Percentiles rank a stretch among this genome's conserved stretches.
Evolutionary conservation across 1,140 invertebrate species (phyloP).

Genomic region (Lasioglossum baleicum): DNA sequence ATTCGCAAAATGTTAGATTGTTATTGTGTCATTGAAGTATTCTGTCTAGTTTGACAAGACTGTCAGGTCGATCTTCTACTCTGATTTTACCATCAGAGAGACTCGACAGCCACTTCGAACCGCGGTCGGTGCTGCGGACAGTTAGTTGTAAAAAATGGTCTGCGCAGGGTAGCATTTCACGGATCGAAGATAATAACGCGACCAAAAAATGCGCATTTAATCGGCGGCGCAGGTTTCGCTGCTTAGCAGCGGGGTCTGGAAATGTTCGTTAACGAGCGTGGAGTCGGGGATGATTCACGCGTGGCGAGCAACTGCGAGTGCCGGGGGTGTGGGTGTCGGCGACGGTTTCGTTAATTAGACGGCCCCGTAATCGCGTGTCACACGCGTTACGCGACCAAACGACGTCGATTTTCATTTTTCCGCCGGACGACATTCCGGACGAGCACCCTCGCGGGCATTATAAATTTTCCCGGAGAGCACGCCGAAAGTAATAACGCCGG

Average conservation of each 20-base stretch:
- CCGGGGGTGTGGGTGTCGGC: not conserved
- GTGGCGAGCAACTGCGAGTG: not conserved
- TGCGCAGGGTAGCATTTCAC: not conserved
- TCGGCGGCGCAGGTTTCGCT: not conserved
- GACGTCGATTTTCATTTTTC: conserved; percentile 22
- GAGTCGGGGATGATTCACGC: not conserved
- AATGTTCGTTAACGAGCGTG: conserved; percentile 12
- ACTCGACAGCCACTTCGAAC: too few relatives aligned
- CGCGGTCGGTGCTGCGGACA: too few relatives aligned
- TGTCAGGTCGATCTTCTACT: too few relatives aligned
- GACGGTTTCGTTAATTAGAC: conserved; percentile 23
- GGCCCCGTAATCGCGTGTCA: conserved; percentile 1
- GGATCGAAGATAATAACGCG: conserved; percentile 8
- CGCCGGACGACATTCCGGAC: conserved; percentile 22
- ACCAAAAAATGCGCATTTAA: conserved; percentile 18
- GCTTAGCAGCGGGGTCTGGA: not conserved
- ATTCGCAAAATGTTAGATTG: too few relatives aligned
- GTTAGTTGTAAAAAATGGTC: not conserved
- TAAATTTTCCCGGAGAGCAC: conserved; percentile 17
- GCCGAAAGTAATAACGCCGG: conserved; percentile 24
- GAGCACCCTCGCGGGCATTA: conserved; percentile 16
- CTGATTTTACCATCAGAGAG: too few relatives aligned
- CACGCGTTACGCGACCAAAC: not conserved
- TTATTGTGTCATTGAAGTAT: too few relatives aligned
- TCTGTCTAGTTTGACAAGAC: too few relatives aligned